A percentile compares a stretch with the other conserved stretches of the same genome.
These are phyloP conservation scores for Tribolium castaneum DNA, from an alignment of 1,140 invertebrate genomes.

Conservation along the genomic window DNA sequence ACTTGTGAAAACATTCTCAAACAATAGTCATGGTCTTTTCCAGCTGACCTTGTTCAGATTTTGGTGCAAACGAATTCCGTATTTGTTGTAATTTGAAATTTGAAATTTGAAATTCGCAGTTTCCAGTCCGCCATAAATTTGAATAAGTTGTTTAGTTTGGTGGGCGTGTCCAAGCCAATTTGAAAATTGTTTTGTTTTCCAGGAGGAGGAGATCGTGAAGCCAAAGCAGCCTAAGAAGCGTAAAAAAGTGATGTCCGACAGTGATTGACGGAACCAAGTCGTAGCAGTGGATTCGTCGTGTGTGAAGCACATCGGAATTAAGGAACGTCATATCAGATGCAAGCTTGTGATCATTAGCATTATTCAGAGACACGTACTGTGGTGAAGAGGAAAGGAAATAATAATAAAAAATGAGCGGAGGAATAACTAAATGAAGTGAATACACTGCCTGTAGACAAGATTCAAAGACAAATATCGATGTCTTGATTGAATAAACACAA, in stretches of 20 bases:
- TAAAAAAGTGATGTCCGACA: constrained; percentile 89
- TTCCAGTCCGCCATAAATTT: no score
- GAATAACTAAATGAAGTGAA: constrained; percentile 12
- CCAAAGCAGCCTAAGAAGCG: constrained; percentile 87
- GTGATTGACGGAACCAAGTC: constrained; percentile 75
- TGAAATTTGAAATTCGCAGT: no score
- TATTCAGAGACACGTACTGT: constrained; percentile 27
- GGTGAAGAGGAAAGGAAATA: constrained; percentile 12
- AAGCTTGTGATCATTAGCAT: constrained; percentile 41
- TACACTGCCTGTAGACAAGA: constrained; percentile 35
- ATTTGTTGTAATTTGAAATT: no score
- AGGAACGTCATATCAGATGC: constrained; percentile 53
- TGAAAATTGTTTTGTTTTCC: no score
- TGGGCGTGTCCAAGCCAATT: no score
- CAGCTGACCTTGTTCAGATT: no score
- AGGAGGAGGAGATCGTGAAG: constrained; percentile 88
- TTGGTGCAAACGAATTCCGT: no score
- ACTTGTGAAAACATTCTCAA: no score
- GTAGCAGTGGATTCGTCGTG: constrained; percentile 30
- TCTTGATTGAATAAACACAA: constrained; percentile 32
- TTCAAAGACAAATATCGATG: constrained; percentile 39
- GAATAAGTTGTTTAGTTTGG: no score
- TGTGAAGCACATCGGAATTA: constrained; percentile 13
- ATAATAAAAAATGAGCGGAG: background rate
- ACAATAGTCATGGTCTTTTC: no score